Evolutionary conservation across 2,113 vertebrate genomes (phyloP), one percentile per base, ranked within the genome.

Genomic region (Petrocephalus zakoni): DNA sequence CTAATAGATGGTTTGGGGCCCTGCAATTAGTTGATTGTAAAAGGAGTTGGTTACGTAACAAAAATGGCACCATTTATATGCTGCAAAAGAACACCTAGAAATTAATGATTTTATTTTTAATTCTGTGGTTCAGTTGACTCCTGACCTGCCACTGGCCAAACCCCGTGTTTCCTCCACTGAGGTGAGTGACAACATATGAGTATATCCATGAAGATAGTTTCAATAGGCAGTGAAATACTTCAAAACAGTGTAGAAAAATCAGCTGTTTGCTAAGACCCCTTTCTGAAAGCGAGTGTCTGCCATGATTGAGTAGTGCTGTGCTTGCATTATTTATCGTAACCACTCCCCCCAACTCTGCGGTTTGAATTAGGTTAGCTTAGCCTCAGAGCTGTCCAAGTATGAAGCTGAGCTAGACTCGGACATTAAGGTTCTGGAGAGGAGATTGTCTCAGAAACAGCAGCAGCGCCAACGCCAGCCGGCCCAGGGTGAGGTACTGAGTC

Each of bases 391-490:
- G 92, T 96, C 95, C 91, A 95, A 95, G 53, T 97, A 99, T 90
- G 96, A 97, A 9, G 95, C 97, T 1, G 96, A 98, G 94, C 93
- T 99, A 94, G 97, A 99, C 93, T 96, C 96, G 88, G 98, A 99
- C 88, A 96, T 99, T 93, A 94, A 93, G 91, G 97, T 95, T 61
- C 95, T 98, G 89, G 96, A 98, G 94, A 96, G 84, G 0, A 94
- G 89, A 21, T 94, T 92, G 89, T 95, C 95, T 87, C 94, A 94
- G 93, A 95, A 94, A 93, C 92, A 92, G 92, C 94, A 94, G 90
- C 94, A 72, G 89, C 94, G 82, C 25, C 49, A 37, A 52, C 52
- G 25, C 11, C 51, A 37, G 11, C 85, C 51, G 93, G 94, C 94
- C 94, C 90, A 93, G 96, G 95, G 95, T 95, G 95, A 96, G 95